Evolutionary conservation across 2,797 vertebrate species (phyloP).

Genomic region (Miichthys miiuy): DNA sequence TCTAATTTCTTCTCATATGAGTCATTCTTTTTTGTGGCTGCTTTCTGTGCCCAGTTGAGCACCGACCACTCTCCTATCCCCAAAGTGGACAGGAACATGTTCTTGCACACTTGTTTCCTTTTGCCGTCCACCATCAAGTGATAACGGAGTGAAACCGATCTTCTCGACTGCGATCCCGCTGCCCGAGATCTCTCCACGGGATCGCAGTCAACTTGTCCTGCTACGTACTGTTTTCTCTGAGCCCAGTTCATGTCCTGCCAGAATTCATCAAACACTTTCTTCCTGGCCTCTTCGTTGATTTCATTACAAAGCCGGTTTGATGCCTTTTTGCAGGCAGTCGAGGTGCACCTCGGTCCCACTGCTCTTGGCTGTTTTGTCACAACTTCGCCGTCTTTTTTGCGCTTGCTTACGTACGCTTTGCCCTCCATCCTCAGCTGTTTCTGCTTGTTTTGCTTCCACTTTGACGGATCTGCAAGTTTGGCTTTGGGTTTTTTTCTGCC

Average conservation of each 20-base stretch:
- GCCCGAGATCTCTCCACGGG: slow-evolving; percentile 55
- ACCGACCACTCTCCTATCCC: slow-evolving; percentile 70
- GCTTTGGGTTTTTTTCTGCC: slow-evolving; percentile 32
- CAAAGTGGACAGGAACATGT: slow-evolving; percentile 67
- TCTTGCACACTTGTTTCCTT: slow-evolving; percentile 64
- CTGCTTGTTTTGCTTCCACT: slow-evolving; percentile 66
- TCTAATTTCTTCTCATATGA: background rate
- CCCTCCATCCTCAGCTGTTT: slow-evolving; percentile 72
- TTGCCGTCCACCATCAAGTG: slow-evolving; percentile 58
- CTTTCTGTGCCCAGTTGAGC: slow-evolving; percentile 56
- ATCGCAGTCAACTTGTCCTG: slow-evolving; percentile 55
- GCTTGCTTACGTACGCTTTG: slow-evolving; percentile 58
- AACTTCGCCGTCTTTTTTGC: slow-evolving; percentile 52
- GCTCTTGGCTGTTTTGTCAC: slow-evolving; percentile 52
- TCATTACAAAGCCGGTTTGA: slow-evolving; percentile 61
- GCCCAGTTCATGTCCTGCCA: slow-evolving; percentile 63
- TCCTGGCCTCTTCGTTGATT: slow-evolving; percentile 44
- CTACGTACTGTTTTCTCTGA: slow-evolving; percentile 59
- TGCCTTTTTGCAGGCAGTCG: slow-evolving; percentile 37
- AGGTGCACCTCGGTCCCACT: slow-evolving; percentile 47
- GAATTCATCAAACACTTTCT: slow-evolving; percentile 55
- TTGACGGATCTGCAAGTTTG: slow-evolving; percentile 47
- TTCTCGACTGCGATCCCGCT: slow-evolving; percentile 25
- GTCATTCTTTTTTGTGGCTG: background rate
- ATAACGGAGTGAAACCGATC: slow-evolving; percentile 58